Percentiles rank a stretch among this genome's conserved stretches.
phyloP scores from a whole-genome alignment of 2,888 invertebrate genomes.

The Sarcophaga carnaria region DNA sequence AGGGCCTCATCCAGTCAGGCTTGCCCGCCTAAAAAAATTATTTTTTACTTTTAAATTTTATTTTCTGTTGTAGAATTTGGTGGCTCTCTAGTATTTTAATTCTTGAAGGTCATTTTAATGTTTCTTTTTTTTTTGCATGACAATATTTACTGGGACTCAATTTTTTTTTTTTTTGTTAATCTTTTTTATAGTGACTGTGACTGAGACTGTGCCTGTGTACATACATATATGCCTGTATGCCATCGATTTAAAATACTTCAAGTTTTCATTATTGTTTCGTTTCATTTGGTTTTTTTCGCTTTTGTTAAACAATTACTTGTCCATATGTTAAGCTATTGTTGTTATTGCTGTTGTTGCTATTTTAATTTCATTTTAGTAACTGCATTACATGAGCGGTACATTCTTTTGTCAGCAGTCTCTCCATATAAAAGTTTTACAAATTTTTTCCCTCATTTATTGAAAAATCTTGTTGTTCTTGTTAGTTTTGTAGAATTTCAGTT shows the following conservation, averaged over 20 bases:
- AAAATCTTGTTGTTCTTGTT: not conserved
- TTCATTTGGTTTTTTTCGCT: not conserved
- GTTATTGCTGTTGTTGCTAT: constrained; percentile 31
- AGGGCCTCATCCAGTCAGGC: too few species aligned
- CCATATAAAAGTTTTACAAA: constrained; percentile 23
- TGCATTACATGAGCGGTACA: constrained; percentile 67
- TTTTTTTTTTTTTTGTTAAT: too few species aligned
- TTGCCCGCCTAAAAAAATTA: too few species aligned
- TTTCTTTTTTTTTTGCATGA: constrained; percentile 37
- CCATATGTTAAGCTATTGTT: constrained; percentile 29
- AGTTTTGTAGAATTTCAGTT: not conserved
- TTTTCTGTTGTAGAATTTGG: constrained; percentile 16
- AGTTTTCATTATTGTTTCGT: constrained; percentile 21
- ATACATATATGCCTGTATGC: not conserved
- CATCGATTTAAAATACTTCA: constrained; percentile 40
- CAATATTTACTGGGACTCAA: not conserved
- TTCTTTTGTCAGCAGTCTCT: constrained; percentile 56
- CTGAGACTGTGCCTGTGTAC: not conserved
- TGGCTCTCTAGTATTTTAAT: constrained; percentile 59
- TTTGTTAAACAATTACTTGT: constrained; percentile 63
- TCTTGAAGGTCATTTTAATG: constrained; percentile 67
- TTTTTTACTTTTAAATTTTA: not conserved
- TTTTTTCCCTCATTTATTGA: constrained; percentile 1
- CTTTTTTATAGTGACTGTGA: too few species aligned
- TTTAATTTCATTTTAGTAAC: constrained; percentile 63